Evolutionary conservation across 2,888 invertebrate species (phyloP).

Genomic region (Eledone cirrhosa): DNA sequence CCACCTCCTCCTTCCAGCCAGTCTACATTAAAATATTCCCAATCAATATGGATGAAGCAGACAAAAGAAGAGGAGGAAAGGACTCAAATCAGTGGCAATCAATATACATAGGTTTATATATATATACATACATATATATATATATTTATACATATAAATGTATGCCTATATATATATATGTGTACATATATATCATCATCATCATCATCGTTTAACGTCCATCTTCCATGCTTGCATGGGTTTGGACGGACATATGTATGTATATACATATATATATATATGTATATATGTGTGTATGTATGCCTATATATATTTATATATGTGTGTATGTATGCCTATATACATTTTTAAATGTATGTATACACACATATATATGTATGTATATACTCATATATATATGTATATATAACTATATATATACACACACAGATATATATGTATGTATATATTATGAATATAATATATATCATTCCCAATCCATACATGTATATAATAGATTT

Average conservation of each 20-base stretch:
- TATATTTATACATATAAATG: not conserved
- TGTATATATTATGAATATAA: too few species aligned
- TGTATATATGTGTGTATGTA: not conserved
- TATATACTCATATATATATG: slow-evolving; percentile 9
- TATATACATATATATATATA: not conserved
- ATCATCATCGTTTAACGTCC: too few species aligned
- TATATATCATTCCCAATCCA: too few species aligned
- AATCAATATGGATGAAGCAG: too few species aligned
- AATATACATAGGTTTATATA: not conserved
- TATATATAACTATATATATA: not conserved
- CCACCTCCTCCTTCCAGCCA: too few species aligned
- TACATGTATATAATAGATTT: too few species aligned
- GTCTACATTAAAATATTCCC: too few species aligned
- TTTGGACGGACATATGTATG: not conserved
- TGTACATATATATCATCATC: not conserved
- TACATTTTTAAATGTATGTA: not conserved
- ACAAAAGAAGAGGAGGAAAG: too few species aligned
- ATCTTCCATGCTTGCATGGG: too few species aligned
- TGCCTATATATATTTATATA: not conserved
- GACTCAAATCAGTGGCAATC: too few species aligned
- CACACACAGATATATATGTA: not conserved
- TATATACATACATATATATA: not conserved
- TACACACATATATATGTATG: not conserved
- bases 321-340: not conserved
- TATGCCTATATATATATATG: too few species aligned